phyloP scores from a whole-genome alignment of 1,140 invertebrate species.

The Linepithema humile region DNA sequence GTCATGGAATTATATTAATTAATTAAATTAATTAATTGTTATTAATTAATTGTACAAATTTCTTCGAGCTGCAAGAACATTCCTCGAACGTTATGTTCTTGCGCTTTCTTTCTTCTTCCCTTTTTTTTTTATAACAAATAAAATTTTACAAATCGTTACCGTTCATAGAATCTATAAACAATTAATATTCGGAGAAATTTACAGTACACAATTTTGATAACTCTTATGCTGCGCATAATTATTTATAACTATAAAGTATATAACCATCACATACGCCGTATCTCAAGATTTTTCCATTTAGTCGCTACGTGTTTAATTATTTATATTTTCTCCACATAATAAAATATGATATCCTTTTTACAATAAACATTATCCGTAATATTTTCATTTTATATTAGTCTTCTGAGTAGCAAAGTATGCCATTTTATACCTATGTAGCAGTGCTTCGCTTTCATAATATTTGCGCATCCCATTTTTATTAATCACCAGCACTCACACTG shows the following conservation, averaged over 20 bases:
- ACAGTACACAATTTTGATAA: slow-evolving; percentile 53
- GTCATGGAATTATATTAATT: slow-evolving; percentile 29
- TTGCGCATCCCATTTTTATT: slow-evolving; percentile 60
- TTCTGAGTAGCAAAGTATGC: slow-evolving; percentile 78
- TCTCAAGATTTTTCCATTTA: slow-evolving; percentile 70
- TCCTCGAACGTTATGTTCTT: not conserved
- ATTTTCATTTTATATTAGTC: slow-evolving; percentile 79
- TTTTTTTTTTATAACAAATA: slow-evolving; percentile 50
- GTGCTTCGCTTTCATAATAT: slow-evolving; percentile 66
- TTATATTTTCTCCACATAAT: slow-evolving; percentile 80
- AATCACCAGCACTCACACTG: slow-evolving; percentile 61
- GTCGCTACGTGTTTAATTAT: slow-evolving; percentile 76
- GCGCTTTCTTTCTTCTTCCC: not conserved
- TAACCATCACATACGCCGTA: slow-evolving; percentile 73
- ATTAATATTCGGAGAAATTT: slow-evolving; percentile 28
- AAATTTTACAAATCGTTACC: slow-evolving; percentile 51
- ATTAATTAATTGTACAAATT: slow-evolving; percentile 44
- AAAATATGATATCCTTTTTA: slow-evolving; percentile 81
- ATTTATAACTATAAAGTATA: slow-evolving; percentile 69
- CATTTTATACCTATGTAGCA: slow-evolving; percentile 70
- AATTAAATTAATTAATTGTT: slow-evolving; percentile 37
- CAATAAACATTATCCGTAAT: slow-evolving; percentile 80
- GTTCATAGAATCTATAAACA: slow-evolving; percentile 48
- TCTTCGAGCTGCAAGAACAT: not conserved
- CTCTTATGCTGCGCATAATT: slow-evolving; percentile 43